Evolutionary conservation across 2,888 invertebrate species (phyloP), one percentile per base, ranked within the genome.

Genomic region (Tryphoninae sp.): DNA sequence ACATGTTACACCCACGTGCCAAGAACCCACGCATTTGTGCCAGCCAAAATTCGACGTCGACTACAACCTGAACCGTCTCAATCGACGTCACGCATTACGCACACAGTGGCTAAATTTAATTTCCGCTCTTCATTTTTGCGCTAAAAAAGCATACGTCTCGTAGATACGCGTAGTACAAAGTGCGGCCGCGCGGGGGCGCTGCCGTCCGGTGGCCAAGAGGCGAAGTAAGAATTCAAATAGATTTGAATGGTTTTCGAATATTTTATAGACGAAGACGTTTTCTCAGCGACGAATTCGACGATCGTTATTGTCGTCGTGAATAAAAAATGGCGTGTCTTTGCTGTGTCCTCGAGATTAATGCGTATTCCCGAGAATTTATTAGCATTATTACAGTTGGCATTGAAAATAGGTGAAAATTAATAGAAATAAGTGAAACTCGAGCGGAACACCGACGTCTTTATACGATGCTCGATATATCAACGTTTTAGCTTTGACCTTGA

Each of bases 341-440:
- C 16, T 51, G 59, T 65, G 51, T 59, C 23, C 65, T 75, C 40
- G 7, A 53, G 51, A 67, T 59, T 42, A 33, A 40, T 11, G 45
- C 22, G 40, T 62, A 16, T 51, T 55, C 45, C 7, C 3, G 51
- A 71, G n/a, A 22, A 40, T 71, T 58, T 49, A 64, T 55, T 53
- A 67, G 9, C 40, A 16, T 9, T 26, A 19, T 53, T 33, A 59
- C 42, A 23, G 19, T 65, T 71, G 59, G 26, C 80, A 72, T 26
- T n/a, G 65, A 7, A 42, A 59, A 72, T 61, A 40, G 71, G 65
- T 77, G 71, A 71, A 65, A 76, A 80, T 72, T 76, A 49, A 71
- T 22, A 19, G 64, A 40, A 69, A 58, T 19, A 42, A 64, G 65
- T 77, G 71, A 71, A 59, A 76, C 75, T 71, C 72, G 58, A 71